These are phyloP conservation scores for Sycon ciliatum DNA, from an alignment of 37 sponge, comb jelly and placozoan genomes.

Conservation along the genomic window DNA sequence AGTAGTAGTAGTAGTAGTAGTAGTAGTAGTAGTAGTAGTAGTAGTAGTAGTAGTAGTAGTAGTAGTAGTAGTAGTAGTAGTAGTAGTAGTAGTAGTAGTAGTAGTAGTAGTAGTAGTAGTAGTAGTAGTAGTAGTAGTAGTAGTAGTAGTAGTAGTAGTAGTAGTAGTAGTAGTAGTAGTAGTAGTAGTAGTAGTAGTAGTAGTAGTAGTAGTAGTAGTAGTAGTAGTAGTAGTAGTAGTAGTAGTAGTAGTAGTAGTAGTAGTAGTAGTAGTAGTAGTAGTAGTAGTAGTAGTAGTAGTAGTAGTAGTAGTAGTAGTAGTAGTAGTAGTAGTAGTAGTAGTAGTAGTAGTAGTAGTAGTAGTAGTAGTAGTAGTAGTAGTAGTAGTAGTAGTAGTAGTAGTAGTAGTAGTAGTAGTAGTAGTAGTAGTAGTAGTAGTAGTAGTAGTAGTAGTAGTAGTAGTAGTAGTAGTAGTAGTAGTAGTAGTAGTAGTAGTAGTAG, in stretches of 20 bases:
- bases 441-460: constrained; percentile 6
- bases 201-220: constrained; percentile 6
- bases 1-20: constrained; percentile 8
- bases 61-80: constrained; percentile 8
- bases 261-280: constrained; percentile 6
- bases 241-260: constrained; percentile 8
- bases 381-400: constrained; percentile 6
- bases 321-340: constrained; percentile 6
- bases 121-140: constrained; percentile 8
- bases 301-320: constrained; percentile 8
- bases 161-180: constrained; percentile 8
- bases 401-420: constrained; percentile 8
- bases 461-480: constrained; percentile 8
- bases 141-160: constrained; percentile 6
- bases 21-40: constrained; percentile 6
- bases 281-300: constrained; percentile 8
- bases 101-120: constrained; percentile 8
- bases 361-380: constrained; percentile 8
- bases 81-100: constrained; percentile 6
- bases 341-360: constrained; percentile 8
- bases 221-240: constrained; percentile 8
- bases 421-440: constrained; percentile 8
- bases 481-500: constrained; percentile 8
- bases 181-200: constrained; percentile 8
- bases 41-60: constrained; percentile 8